Base-by-base conservation (phyloP, 2,888 invertebrate species). In the Stictocephala bisonia region DNA sequence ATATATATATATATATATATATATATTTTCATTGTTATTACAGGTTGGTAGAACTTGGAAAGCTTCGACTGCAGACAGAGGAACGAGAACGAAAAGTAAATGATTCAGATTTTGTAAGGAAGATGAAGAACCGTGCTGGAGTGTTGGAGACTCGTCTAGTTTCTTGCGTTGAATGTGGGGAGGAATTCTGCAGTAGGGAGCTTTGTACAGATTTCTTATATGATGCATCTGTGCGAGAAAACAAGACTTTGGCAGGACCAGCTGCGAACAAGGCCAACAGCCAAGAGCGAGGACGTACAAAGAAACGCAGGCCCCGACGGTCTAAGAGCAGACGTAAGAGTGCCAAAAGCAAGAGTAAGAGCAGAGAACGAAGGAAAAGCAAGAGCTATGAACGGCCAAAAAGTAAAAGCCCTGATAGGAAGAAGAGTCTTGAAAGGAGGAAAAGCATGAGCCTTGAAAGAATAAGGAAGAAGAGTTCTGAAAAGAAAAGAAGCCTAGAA, bases 171-270 rank as follows among this genome's bases (percentile, higher is more conserved):
- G 93, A 94, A 81, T 95, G 95, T 80, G 92, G 92, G 4, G 94
- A 94, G 83, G 95, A 95, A 84, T 92, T 93, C 85, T 95, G 95
- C 83, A 89, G 89, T 82, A 91, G 91, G 89, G 84, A 81, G 51
- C 82, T 83, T 50, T 90, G 90, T 79, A 85, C 84, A 24, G 86
- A 87, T 73, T 86, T 88, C 77, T 84, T 85, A 3, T 90, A 90
- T 80, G 89, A 90, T 67, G 85, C 85, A 0, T 89, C 86, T 79
- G 84, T 85, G 11, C 48, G 73, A 27, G 73, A 73, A 44, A 68
- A 73, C 51, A 68, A 68, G 13, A 53, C 64, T 18, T 82, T 77
- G 79, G n/a, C 79, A 80, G 11, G 80, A 68, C 31, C 79, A 78
- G 69, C 18, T 13, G 56, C 67, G 29, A 50, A 56, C 0, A 72